phyloP scores from a whole-genome alignment of 35 echinoderm and acorn worm species.

The Strongylocentrotus purpuratus region DNA sequence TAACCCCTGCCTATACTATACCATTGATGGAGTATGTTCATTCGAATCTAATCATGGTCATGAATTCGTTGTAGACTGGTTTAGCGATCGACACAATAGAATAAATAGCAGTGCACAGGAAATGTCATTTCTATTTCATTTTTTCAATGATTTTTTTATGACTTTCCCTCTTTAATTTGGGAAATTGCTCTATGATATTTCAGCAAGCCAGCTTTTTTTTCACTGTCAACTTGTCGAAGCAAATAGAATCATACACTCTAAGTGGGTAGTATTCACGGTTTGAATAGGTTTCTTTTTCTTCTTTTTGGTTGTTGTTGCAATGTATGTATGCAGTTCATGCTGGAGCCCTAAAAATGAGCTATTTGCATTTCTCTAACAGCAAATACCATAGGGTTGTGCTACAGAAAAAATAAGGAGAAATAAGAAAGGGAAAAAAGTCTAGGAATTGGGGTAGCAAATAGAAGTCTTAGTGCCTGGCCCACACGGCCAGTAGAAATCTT shows the following conservation, averaged over 20 bases:
- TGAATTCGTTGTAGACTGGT: background rate
- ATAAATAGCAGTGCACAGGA: background rate
- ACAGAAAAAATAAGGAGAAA: background rate
- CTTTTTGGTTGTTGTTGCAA: slow-evolving; percentile 21
- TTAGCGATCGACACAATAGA: background rate
- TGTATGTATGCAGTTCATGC: slow-evolving; percentile 37
- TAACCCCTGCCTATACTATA: background rate
- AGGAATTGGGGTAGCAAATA: slow-evolving; percentile 30
- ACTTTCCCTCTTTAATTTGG: background rate
- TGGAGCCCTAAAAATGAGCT: background rate
- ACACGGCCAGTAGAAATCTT: background rate
- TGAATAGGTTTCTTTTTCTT: slow-evolving; percentile 21
- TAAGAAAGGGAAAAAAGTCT: background rate
- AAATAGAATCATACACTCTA: slow-evolving; percentile 28
- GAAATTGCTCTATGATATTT: background rate
- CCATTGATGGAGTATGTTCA: background rate
- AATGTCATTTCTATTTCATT: background rate
- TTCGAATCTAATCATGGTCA: background rate
- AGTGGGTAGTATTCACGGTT: background rate
- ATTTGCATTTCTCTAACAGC: background rate
- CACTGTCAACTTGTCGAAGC: background rate
- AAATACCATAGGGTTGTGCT: background rate
- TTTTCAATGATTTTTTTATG: background rate
- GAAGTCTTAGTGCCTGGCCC: background rate
- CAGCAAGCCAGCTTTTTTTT: background rate